Conservation (phyloP, 2,888 invertebrate species). For the Cantharis lateralis region DNA sequence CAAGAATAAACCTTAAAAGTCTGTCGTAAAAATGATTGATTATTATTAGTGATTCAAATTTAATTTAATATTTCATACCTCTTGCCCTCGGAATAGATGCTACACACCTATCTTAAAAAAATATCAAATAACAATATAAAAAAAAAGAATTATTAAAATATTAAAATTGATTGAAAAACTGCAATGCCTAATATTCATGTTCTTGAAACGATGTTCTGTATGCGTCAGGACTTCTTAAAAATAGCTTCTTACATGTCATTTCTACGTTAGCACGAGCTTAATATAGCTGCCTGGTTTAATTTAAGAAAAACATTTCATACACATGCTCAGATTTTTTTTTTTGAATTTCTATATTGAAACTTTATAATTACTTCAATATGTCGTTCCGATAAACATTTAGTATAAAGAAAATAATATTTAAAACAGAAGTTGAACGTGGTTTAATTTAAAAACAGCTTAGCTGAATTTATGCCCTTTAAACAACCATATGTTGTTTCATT, state of each 20-base stretch:
- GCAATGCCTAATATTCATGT: neutral
- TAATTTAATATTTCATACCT: neutral
- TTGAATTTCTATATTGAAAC: neutral
- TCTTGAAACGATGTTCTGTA: neutral
- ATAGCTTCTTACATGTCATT: slow-evolving; percentile 24
- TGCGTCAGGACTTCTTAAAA: slow-evolving; percentile 8
- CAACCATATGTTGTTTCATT: too few relatives aligned
- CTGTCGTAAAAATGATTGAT: too few relatives aligned
- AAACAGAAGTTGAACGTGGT: neutral
- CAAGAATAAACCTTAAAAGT: too few relatives aligned
- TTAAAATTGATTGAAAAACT: neutral
- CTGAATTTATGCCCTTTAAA: too few relatives aligned
- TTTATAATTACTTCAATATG: neutral
- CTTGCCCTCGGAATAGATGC: neutral
- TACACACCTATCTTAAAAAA: neutral
- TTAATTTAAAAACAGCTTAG: too few relatives aligned
- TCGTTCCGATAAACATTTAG: neutral
- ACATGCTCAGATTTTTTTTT: slow-evolving; percentile 3
- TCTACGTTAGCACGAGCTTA: slow-evolving; percentile 17
- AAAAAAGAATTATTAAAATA: neutral
- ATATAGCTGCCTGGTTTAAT: slow-evolving; percentile 20
- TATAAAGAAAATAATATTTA: neutral
- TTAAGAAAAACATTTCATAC: slow-evolving; percentile 13
- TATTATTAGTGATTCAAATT: too few relatives aligned
- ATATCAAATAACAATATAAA: neutral